Base-by-base conservation (phyloP, 2,888 invertebrate genomes). In the Bellardia bayeri region DNA sequence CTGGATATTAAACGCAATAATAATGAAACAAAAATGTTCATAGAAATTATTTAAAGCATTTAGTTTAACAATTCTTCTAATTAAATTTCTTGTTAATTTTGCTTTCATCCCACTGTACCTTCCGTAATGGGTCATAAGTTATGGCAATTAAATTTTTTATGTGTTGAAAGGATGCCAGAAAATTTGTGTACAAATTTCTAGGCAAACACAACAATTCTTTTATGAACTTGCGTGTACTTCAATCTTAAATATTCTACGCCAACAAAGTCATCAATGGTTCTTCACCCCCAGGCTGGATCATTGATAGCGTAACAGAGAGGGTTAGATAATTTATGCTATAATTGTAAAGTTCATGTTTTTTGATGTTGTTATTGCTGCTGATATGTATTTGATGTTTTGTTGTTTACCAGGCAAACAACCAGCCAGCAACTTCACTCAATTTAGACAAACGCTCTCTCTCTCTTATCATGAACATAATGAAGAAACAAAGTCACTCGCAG, bases 231-330 rank as follows among this genome's bases (percentile, higher is more conserved):
- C 30, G 14, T 63, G 30, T 42, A 23, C 13, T 16, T 23, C 14
- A 42, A 16, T 9, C 7, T 64, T 71, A 16, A 78, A 71, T 13
- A 30, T 49, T 64, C 45, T 58, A 30, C 33, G 58, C 13, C 69
- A 58, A 87, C 69, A 82, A 85, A 85, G 82, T 76, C 85, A 79
- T 87, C 79, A 85, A 82, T 75, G 85, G 85, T 69, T 37, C 66
- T 78, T 49, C 40, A 33, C 30, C 16, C 14, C 33, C 16, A 40
- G 30, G 11, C 30, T 5, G 6, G 49, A 37, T 3, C 11, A 45
- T 11, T 13, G 45, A 45, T 13, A 13, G 11, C 13, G 45, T 6
- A 9, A 9, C 4, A 3, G 66, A 49, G 33, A 58, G 69, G 63
- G 75, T 49, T 30, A 78, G 30, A 82, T 51, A 82, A 66, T 78